These are phyloP conservation scores for Caenorhabditis imperialis DNA, from an alignment of 2,888 invertebrate species.

Conservation along the genomic window DNA sequence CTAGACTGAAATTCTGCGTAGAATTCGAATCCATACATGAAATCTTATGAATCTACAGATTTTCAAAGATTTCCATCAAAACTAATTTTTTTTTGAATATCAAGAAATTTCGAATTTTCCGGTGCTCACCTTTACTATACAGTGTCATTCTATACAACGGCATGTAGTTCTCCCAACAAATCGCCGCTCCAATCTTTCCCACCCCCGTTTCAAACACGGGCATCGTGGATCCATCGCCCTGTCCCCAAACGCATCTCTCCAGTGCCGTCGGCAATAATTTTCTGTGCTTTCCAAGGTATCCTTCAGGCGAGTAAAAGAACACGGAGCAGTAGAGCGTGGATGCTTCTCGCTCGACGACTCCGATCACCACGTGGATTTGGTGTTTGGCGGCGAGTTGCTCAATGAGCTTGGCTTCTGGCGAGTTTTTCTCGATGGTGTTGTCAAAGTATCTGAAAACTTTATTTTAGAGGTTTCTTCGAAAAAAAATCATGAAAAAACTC, in stretches of 20 bases:
- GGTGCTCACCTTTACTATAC: conserved; percentile 58
- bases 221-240: conserved; percentile 73
- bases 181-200: conserved; percentile 70
- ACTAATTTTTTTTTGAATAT: too few relatives aligned
- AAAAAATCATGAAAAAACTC: background rate
- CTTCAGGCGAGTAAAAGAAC: conserved; percentile 70
- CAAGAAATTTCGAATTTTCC: too few relatives aligned
- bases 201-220: conserved; percentile 65
- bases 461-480: background rate
- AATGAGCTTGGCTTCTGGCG: conserved; percentile 58
- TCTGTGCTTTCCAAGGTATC: conserved; percentile 70
- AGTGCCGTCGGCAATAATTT: conserved; percentile 74
- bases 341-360: conserved; percentile 71
- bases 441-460: conserved; percentile 65
- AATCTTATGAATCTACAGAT: too few relatives aligned
- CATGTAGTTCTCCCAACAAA: conserved; percentile 77
- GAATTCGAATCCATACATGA: too few relatives aligned
- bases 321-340: conserved; percentile 74
- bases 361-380: conserved; percentile 67
- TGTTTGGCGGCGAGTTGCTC: conserved; percentile 46
- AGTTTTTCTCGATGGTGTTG: conserved; percentile 66
- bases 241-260: conserved; percentile 74
- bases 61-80: too few relatives aligned
- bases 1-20: too few relatives aligned
- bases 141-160: conserved; percentile 65